phyloP scores from a whole-genome alignment of 2,888 invertebrate species.

The Euclidia mi region DNA sequence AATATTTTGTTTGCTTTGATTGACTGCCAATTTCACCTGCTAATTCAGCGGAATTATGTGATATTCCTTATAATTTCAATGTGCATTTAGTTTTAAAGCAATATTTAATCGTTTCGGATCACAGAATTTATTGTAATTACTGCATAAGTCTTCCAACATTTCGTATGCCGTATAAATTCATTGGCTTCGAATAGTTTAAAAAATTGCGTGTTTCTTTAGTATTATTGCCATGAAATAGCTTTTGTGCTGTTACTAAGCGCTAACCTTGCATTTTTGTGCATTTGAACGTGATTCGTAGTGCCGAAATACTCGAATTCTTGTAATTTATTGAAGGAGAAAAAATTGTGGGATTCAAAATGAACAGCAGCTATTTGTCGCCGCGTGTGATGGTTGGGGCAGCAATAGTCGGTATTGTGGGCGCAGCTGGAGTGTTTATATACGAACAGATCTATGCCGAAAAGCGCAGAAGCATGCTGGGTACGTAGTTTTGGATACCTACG shows the following conservation, averaged over 20 bases:
- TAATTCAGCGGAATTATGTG: conserved; percentile 39
- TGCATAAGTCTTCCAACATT: conserved; percentile 14
- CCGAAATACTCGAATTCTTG: conserved; percentile 8
- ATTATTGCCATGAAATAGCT: conserved; percentile 25
- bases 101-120: conserved; percentile 10
- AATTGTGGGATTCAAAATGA: conserved; percentile 29
- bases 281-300: conserved; percentile 14
- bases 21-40: conserved; percentile 48
- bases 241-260: conserved; percentile 18
- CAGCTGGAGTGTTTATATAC: conserved; percentile 85
- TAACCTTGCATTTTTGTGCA: conserved; percentile 17
- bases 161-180: conserved; percentile 17
- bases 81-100: conserved; percentile 12
- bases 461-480: conserved; percentile 83
- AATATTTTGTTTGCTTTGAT: conserved; percentile 53
- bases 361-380: conserved; percentile 67
- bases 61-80: conserved; percentile 27
- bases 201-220: conserved; percentile 12
- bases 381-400: conserved; percentile 84
- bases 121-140: not conserved
- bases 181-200: conserved; percentile 12
- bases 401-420: conserved; percentile 85
- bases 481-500: conserved; percentile 43
- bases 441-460: conserved; percentile 87
- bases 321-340: not conserved